Evolutionary conservation across 2,888 invertebrate species (phyloP).

Genomic region (Xestobium rufovillosum): DNA sequence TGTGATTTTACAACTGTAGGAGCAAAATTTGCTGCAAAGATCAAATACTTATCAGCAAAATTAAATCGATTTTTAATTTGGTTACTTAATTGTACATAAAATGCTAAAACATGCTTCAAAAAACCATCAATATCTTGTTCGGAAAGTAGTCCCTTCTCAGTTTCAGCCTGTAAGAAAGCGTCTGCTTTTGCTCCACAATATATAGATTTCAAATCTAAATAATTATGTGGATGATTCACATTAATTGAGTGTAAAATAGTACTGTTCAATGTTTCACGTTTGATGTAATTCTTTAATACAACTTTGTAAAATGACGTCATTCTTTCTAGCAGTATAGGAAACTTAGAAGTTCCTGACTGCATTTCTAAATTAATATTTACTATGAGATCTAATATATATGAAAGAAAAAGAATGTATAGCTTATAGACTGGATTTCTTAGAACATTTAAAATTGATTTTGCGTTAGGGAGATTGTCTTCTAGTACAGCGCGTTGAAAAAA

Average conservation of each 20-base stretch:
- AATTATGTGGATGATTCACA: neutral
- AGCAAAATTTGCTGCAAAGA: neutral
- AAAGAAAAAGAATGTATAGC: neutral
- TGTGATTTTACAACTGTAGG: neutral
- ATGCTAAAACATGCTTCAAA: neutral
- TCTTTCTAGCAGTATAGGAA: neutral
- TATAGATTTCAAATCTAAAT: neutral
- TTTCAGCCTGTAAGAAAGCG: neutral
- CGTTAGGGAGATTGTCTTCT: neutral
- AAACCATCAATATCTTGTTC: neutral
- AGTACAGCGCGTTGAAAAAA: neutral
- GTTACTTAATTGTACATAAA: neutral
- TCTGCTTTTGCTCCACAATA: slow-evolving; percentile 1
- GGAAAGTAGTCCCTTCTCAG: neutral
- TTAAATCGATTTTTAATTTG: neutral
- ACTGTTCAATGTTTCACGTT: neutral
- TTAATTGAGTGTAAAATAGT: neutral
- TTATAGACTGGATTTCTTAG: slow-evolving; percentile 1
- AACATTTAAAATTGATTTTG: neutral
- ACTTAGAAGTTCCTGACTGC: neutral
- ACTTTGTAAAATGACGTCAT: neutral
- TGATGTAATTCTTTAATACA: neutral
- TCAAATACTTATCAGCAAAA: neutral
- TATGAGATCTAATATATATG: neutral
- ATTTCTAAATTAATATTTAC: neutral